These are phyloP conservation scores for Ganaspis sp. DNA, from an alignment of 1,140 invertebrate genomes.

Conservation along the genomic window DNA sequence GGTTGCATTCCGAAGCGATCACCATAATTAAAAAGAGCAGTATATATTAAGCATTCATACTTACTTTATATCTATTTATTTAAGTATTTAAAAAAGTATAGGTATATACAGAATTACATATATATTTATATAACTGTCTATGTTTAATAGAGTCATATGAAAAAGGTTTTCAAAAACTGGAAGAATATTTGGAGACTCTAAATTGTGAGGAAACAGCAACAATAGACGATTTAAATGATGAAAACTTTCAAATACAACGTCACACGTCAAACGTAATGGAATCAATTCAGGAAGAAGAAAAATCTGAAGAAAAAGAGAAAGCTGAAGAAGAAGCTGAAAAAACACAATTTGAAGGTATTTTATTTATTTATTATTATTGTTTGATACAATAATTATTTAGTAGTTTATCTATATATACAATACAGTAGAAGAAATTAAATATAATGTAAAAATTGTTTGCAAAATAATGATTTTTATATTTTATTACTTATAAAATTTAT, in stretches of 20 bases:
- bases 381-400: too few relatives aligned
- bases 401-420: too few relatives aligned
- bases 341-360: too few relatives aligned
- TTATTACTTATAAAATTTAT: too few relatives aligned
- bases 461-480: too few relatives aligned
- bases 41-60: not conserved
- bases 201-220: not conserved
- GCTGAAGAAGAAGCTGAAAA: too few relatives aligned
- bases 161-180: not conserved
- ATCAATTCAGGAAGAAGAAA: not conserved
- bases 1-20: not conserved
- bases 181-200: not conserved
- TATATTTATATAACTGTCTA: not conserved
- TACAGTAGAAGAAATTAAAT: too few relatives aligned
- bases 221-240: not conserved
- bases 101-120: too few relatives aligned
- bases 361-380: too few relatives aligned
- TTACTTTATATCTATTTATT: too few relatives aligned
- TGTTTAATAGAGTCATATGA: not conserved
- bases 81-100: not conserved
- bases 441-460: too few relatives aligned
- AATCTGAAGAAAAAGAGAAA: too few relatives aligned
- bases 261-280: not conserved
- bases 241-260: not conserved
- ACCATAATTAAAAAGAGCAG: not conserved